Conservation (phyloP, 2,113 vertebrate species). For the Odobenus rosmarus region DNA sequence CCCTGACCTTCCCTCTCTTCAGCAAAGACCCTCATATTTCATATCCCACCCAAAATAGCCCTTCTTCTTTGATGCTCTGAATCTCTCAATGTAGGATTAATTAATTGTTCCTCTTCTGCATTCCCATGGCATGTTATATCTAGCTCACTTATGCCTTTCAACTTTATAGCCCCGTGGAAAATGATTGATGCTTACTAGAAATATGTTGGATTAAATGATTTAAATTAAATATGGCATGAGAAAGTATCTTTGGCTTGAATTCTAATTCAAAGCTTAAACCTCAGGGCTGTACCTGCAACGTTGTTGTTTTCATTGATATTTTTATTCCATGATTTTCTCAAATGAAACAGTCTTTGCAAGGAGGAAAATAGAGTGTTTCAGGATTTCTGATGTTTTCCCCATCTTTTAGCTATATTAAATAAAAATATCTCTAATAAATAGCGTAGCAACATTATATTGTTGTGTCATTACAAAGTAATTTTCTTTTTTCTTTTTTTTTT, state of each 20-base stretch:
- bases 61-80: not conserved
- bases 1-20: not conserved
- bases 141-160: not conserved
- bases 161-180: not conserved
- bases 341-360: constrained; percentile 9
- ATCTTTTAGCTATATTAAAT: not conserved
- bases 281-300: not conserved
- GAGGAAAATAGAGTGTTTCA: not conserved
- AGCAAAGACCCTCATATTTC: not conserved
- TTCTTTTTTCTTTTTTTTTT: too few species aligned
- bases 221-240: not conserved
- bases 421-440: constrained; percentile 18
- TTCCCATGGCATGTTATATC: not conserved
- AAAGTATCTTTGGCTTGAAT: constrained; percentile 23
- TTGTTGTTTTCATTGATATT: not conserved
- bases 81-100: not conserved
- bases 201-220: constrained; percentile 20
- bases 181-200: not conserved
- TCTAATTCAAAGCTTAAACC: not conserved
- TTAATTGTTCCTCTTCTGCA: not conserved
- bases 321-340: constrained; percentile 13
- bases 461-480: not conserved
- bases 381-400: not conserved
- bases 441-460: not conserved
- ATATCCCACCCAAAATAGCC: not conserved